A percentile compares a stretch with the other conserved stretches of the same genome.
Evolutionary conservation across 2,888 invertebrate genomes (phyloP).

Genomic region (Vannuccia rotundouncinata): DNA sequence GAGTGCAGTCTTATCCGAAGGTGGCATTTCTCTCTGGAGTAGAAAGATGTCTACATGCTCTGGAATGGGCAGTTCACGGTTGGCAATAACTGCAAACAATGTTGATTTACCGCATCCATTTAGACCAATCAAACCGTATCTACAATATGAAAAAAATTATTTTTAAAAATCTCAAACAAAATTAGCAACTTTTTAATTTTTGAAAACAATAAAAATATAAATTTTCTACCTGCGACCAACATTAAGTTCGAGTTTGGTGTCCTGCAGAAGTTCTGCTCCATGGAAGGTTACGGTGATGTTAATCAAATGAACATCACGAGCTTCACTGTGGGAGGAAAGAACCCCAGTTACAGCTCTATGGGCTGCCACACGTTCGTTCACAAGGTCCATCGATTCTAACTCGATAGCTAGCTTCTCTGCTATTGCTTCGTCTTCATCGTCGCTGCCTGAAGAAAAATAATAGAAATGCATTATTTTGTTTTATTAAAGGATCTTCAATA

Average conservation of each 20-base stretch:
- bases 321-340: slow-evolving; percentile 85
- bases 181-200: neutral
- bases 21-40: slow-evolving; percentile 90
- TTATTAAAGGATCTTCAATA: too few relatives aligned
- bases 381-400: slow-evolving; percentile 73
- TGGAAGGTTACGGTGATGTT: slow-evolving; percentile 96
- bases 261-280: slow-evolving; percentile 87
- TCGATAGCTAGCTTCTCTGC: slow-evolving; percentile 75
- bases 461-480: too few relatives aligned
- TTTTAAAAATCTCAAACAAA: too few relatives aligned
- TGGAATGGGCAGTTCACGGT: slow-evolving; percentile 86
- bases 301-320: slow-evolving; percentile 89
- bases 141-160: too few relatives aligned
- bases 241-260: slow-evolving; percentile 91
- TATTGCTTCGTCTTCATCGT: slow-evolving; percentile 36
- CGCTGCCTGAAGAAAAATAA: too few relatives aligned
- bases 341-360: slow-evolving; percentile 68
- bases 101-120: slow-evolving; percentile 98
- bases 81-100: slow-evolving; percentile 78
- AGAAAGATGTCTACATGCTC: slow-evolving; percentile 95
- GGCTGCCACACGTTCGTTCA: slow-evolving; percentile 64
- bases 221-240: slow-evolving; percentile 83
- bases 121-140: slow-evolving; percentile 91
- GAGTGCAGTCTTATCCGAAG: slow-evolving; percentile 90
- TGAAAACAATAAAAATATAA: neutral